A percentile compares a stretch with the other conserved stretches of the same genome.
Conservation (phyloP, 2,113 vertebrate genomes). For the Triplophysa siluroides region DNA sequence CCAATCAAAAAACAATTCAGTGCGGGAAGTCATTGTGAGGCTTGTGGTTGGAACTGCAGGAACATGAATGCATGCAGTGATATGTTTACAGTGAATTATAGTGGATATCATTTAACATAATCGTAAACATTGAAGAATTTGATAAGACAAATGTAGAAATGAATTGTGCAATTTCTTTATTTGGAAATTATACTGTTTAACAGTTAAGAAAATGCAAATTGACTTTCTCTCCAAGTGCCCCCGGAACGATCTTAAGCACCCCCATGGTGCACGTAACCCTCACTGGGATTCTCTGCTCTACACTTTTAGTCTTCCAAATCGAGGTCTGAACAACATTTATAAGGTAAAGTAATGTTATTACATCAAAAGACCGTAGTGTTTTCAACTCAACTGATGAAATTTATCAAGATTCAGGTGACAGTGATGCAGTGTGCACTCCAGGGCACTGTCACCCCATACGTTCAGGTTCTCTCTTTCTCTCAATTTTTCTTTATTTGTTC, state of each 20-base stretch:
- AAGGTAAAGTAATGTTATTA: not conserved
- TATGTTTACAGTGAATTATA: no score
- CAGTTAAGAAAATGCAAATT: no score
- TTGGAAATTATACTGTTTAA: no score
- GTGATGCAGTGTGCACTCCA: slow-evolving; percentile 29
- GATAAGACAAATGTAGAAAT: no score
- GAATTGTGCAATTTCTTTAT: no score
- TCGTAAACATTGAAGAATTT: no score
- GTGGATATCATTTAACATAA: no score
- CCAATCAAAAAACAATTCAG: slow-evolving; percentile 71
- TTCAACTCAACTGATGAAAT: slow-evolving; percentile 25
- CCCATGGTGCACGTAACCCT: not conserved
- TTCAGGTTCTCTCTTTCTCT: not conserved
- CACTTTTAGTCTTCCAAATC: not conserved
- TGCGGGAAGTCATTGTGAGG: slow-evolving; percentile 56
- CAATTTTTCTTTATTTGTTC: not conserved
- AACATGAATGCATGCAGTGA: not conserved
- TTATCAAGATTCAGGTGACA: slow-evolving; percentile 18
- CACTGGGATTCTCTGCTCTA: not conserved
- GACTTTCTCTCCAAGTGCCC: no score
- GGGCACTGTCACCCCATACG: not conserved
- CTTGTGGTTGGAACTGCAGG: slow-evolving; percentile 60
- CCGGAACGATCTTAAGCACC: no score
- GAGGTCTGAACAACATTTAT: slow-evolving; percentile 8
- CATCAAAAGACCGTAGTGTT: not conserved